Evolutionary conservation across 2,113 vertebrate species (phyloP), one percentile per base, ranked within the genome.

Genomic region (Ursus arctos): DNA sequence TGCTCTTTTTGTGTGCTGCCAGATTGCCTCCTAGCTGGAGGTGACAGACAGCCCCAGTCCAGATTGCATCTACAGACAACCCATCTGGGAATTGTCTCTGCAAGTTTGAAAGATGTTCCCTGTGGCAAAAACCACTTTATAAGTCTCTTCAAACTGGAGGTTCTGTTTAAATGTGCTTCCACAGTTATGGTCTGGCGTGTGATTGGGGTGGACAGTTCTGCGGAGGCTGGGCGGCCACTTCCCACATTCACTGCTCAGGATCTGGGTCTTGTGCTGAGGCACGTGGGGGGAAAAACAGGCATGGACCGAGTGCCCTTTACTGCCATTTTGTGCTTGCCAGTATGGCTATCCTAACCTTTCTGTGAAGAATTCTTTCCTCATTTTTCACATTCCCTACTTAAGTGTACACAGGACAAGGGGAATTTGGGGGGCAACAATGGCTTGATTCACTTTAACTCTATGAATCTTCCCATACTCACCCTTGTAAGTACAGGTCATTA

Each of bases 31-130:
- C 72, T 91, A 90, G 97, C 97, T 97, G 86, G 72, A 97, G 95
- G 97, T 96, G 97, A 96, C 96, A 97, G 96, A 97, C 94, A 96
- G 94, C 86, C 65, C 49, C 2, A 6, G 85, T 95, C 92, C 98
- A 96, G 98, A 96, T 43, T 97, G 86, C 74, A 69, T 97, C 96
- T 91, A 80, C 79, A 96, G 92, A 98, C 92, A 96, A 95, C 92
- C 95, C 97, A 95, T 96, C 95, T 96, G 97, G 95, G 97, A 96
- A 98, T 97, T 97, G 86, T 97, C 88, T 97, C 89, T 87, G 80
- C 0, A 28, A 98, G 89, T 96, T 97, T 97, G 89, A 97, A 98
- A 97, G 97, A 96, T 96, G 61, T 95, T 98, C 97, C 97, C 95
- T 90, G 55, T 97, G 95, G 96, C 96, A 96, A 97, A 96, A 97